Conservation (phyloP, 1,140 invertebrate genomes). For the Halictus rubicundus region DNA sequence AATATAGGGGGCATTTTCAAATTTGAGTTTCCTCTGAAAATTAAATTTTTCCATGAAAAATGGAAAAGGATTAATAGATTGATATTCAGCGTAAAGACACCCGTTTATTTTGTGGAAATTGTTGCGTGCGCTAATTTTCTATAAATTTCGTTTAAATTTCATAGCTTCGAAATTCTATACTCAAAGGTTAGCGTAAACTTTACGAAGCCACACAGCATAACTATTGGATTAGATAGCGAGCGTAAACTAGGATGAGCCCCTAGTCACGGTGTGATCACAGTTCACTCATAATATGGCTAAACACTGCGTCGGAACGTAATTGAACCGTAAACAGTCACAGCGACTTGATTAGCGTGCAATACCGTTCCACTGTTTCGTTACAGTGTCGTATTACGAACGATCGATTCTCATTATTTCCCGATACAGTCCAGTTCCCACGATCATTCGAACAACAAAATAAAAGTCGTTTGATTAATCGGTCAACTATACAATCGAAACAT, state of each 20-base stretch:
- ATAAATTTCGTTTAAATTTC: too few relatives aligned
- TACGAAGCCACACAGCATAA: constrained; percentile 12
- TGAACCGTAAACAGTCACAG: not conserved
- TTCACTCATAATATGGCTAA: not conserved
- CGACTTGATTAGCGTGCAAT: not conserved
- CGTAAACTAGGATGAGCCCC: not conserved
- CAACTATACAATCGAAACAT: too few relatives aligned
- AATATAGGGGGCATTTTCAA: too few relatives aligned
- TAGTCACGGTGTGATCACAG: constrained; percentile 5
- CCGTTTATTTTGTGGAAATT: too few relatives aligned
- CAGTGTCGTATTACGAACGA: not conserved
- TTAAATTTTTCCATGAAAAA: too few relatives aligned
- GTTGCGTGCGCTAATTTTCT: too few relatives aligned
- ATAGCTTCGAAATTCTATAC: not conserved
- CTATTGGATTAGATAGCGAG: not conserved
- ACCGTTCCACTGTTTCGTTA: not conserved
- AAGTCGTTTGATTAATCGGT: not conserved
- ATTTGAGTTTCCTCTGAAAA: too few relatives aligned
- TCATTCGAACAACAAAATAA: not conserved
- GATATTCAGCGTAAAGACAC: too few relatives aligned
- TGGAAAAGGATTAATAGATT: too few relatives aligned
- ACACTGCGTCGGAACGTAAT: constrained; percentile 24
- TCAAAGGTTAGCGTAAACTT: constrained; percentile 27
- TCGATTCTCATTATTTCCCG: not conserved
- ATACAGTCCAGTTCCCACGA: not conserved